Conservation (phyloP, 2,888 invertebrate genomes). For the Diarsia mendica region DNA sequence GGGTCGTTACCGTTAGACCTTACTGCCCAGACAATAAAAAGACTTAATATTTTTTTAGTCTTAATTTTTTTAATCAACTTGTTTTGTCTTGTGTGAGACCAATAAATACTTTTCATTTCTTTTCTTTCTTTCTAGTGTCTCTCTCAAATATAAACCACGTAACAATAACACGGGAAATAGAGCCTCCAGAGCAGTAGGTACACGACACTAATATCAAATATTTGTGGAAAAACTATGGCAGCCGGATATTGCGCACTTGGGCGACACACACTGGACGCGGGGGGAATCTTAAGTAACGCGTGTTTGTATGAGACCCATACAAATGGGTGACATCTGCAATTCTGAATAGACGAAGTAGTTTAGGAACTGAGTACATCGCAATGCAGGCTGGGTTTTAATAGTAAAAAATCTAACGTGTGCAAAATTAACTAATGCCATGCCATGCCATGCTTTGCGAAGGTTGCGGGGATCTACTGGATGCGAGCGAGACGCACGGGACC, state of each 20-base stretch:
- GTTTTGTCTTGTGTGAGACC: no score
- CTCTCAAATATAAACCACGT: background rate
- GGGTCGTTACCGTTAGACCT: no score
- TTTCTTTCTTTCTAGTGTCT: background rate
- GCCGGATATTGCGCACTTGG: conserved; percentile 7
- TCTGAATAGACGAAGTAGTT: background rate
- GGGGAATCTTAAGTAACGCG: conserved; percentile 14
- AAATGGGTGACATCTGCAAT: conserved; percentile 16
- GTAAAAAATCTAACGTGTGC: background rate
- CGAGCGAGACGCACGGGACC: no score
- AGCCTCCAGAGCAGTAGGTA: background rate
- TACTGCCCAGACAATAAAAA: no score
- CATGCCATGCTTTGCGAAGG: no score
- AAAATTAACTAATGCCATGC: background rate
- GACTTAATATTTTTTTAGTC: no score
- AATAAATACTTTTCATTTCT: no score
- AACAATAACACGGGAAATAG: conserved; percentile 11
- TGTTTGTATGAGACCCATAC: conserved; percentile 3
- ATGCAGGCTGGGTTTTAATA: background rate
- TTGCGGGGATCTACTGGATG: no score
- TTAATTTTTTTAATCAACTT: no score
- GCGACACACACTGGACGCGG: background rate
- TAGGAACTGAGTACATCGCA: background rate
- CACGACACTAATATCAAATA: conserved; percentile 31
- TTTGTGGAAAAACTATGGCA: conserved; percentile 20